phyloP scores from a whole-genome alignment of 2,888 invertebrate genomes.

The Lasioglossum malachurum region DNA sequence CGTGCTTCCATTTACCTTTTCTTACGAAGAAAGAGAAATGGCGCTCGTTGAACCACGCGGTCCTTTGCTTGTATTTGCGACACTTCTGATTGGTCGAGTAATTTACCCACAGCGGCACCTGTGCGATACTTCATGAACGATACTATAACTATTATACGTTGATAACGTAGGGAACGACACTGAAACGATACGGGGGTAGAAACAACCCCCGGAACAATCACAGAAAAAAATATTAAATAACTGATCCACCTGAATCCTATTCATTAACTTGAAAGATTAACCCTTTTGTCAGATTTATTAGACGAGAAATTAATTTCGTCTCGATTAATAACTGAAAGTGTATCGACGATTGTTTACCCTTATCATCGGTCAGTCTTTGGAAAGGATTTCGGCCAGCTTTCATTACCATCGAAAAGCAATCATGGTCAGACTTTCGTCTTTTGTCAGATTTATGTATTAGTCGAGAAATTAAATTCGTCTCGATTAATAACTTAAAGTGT shows the following conservation, averaged over 20 bases:
- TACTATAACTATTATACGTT: background rate
- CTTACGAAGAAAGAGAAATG: constrained; percentile 76
- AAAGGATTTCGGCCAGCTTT: background rate
- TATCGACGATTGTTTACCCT: background rate
- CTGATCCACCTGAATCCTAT: background rate
- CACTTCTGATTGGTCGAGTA: constrained; percentile 52
- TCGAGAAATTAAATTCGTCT: background rate
- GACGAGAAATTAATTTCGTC: background rate
- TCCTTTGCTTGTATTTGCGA: constrained; percentile 22
- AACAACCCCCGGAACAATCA: background rate
- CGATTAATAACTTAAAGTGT: background rate
- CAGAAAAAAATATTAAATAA: background rate
- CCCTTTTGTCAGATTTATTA: background rate
- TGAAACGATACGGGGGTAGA: background rate
- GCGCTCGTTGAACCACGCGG: constrained; percentile 53
- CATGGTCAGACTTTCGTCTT: constrained; percentile 9
- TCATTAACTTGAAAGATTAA: background rate
- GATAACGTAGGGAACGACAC: background rate
- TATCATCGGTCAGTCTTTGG: background rate
- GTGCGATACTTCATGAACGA: background rate
- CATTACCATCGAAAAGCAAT: constrained; percentile 11
- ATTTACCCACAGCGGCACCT: constrained; percentile 49
- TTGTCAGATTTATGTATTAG: background rate
- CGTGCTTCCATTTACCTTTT: constrained; percentile 77
- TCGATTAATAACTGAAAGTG: background rate